Evolutionary conservation across 2,888 invertebrate genomes (phyloP).

Genomic region (Apamea sordens): DNA sequence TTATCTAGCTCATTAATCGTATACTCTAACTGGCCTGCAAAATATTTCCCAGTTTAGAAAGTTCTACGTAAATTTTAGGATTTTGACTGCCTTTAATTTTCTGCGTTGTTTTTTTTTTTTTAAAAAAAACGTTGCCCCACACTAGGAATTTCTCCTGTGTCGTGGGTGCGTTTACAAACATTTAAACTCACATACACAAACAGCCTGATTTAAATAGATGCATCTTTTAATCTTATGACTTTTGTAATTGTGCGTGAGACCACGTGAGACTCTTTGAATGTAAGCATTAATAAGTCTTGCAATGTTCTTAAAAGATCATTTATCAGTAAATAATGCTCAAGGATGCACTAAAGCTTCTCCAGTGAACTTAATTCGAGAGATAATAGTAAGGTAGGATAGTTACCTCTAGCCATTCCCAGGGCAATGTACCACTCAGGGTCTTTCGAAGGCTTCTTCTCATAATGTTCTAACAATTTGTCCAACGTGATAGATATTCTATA

Average conservation of each 20-base stretch:
- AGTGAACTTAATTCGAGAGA: background rate
- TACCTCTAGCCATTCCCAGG: constrained; percentile 83
- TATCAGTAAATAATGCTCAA: background rate
- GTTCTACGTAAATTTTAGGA: background rate
- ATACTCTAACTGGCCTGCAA: constrained; percentile 85
- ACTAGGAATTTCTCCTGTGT: too few relatives aligned
- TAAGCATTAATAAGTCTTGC: constrained; percentile 15
- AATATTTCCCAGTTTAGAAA: constrained; percentile 24
- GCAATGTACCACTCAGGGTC: constrained; percentile 88
- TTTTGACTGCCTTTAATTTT: constrained; percentile 12
- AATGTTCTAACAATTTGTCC: constrained; percentile 84
- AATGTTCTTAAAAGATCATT: constrained; percentile 15
- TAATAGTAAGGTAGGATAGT: background rate
- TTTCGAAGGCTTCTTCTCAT: constrained; percentile 87
- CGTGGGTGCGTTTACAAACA: too few relatives aligned
- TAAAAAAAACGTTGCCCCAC: too few relatives aligned
- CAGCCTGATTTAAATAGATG: constrained; percentile 41
- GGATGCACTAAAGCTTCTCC: background rate
- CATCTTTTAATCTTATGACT: constrained; percentile 11
- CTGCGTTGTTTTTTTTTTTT: too few relatives aligned
- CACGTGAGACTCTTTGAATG: constrained; percentile 23
- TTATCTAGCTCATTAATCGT: constrained; percentile 86
- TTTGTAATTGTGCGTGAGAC: constrained; percentile 30
- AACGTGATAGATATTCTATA: constrained; percentile 85
- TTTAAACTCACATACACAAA: too few relatives aligned